These are phyloP conservation scores for Cerceris ruficornis DNA, from an alignment of 2,888 invertebrate genomes.

Conservation along the genomic window DNA sequence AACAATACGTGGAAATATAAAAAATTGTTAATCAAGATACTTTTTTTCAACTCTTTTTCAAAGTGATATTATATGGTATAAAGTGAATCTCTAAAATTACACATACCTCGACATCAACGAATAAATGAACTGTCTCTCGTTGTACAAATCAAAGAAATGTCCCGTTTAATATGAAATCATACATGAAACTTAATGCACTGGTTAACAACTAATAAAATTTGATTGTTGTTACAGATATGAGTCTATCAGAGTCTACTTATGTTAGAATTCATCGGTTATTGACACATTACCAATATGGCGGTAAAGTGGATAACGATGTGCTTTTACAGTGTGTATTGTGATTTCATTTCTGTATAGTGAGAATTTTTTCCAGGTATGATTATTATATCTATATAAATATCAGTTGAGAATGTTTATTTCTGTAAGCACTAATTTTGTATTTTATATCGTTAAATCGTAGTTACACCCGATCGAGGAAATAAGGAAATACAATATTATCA, in stretches of 20 bases:
- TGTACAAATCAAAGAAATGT: slow-evolving; percentile 3
- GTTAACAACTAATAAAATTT: slow-evolving; percentile 12
- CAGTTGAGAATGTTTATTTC: not conserved
- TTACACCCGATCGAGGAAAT: slow-evolving; percentile 13
- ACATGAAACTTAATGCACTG: slow-evolving; percentile 5
- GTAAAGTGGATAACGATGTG: slow-evolving; percentile 57
- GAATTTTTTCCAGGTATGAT: slow-evolving; percentile 43
- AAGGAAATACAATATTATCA: slow-evolving; percentile 22
- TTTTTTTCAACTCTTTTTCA: slow-evolving; percentile 5
- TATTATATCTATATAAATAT: slow-evolving; percentile 1
- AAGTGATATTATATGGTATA: slow-evolving; percentile 2
- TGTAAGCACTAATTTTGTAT: slow-evolving; percentile 13
- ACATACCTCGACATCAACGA: slow-evolving; percentile 29
- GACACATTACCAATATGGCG: slow-evolving; percentile 68
- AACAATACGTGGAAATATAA: slow-evolving; percentile 12
- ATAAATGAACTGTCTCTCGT: slow-evolving; percentile 22
- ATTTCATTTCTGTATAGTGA: slow-evolving; percentile 42
- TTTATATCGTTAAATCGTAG: slow-evolving; percentile 12
- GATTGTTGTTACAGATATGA: slow-evolving; percentile 18
- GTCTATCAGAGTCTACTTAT: slow-evolving; percentile 21
- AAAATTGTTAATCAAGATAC: not conserved
- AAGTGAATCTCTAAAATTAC: slow-evolving; percentile 15
- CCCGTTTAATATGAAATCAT: slow-evolving; percentile 4
- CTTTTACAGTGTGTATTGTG: slow-evolving; percentile 48
- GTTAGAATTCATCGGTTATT: slow-evolving; percentile 56